Base-by-base conservation (phyloP, 2,113 vertebrate genomes). In the Forbesichthys papilliferus region DNA sequence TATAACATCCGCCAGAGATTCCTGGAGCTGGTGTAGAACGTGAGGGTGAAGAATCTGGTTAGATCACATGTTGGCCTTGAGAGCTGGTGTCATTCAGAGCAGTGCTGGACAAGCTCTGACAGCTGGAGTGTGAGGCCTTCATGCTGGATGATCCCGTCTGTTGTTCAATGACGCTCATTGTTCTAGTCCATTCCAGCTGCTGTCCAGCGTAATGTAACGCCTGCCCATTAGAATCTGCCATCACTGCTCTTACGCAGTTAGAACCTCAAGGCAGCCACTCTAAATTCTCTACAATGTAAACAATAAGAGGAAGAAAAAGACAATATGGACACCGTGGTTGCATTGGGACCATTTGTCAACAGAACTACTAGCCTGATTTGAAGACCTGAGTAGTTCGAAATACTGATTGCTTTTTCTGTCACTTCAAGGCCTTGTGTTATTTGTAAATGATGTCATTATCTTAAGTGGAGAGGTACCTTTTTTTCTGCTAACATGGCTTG, bases 131-230 rank as follows among this genome's bases (percentile, higher is more conserved):
- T 48, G 75, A 73, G 87, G 73, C 69, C 74, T 60, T 72, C 48
- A 36, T 5, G 16, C 74, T 66, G 70, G 84, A 82, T 75, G 77
- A 65, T 69, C 76, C 79, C 68, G 74, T 87, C 85, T 90, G 84
- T 87, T 88, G 83, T 84, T 92, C 84, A 91, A 89, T 90, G 84
- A 86, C 84, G 73, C 75, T 83, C 86, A 87, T 92, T 91, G 90
- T 92, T 89, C 85, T 81, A 82, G 62, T 77, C 66, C 54, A 62
- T 64, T 90, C 86, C 91, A 90, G 89, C 91, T 91, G 90, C 90
- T 85, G 85, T 83, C 84, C 79, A 66, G 75, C 80, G 87, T 87
- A 90, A 90, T 83, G 70, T 53, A 69, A 82, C 62, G 52, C 85
- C 65, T 87, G 9, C 20, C 85, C 81, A 79, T 86, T 87, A 82